Base-by-base conservation (phyloP, 2,888 invertebrate genomes). In the Caenorhabditis sp. region DNA sequence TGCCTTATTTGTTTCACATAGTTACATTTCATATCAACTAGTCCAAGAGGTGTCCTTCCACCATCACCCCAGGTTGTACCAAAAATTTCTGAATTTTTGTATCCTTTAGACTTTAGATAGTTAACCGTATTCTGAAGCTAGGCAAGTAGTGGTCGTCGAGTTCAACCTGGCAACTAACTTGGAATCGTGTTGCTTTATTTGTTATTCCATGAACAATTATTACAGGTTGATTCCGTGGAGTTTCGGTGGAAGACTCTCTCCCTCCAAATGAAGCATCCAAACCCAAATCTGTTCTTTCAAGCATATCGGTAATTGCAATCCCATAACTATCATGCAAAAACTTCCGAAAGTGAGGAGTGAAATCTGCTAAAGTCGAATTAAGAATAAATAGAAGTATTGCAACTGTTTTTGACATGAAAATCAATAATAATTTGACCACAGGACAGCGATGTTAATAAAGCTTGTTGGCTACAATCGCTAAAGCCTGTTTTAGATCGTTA, bases 51-150 rank as follows among this genome's bases (percentile, higher is more conserved):
- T 2, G 90, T 90, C 26, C 79, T 77, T 5, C 90, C 90, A 22
- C 84, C 90, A 71, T 90, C 90, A 20, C 90, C 90, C 90, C 90
- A 90, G 5, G 90, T 90, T 5, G 90, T 91, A 0, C 90, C 90
- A 61, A 85, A 90, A 26, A 90, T 82, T 67, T 90, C 89, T 11
- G 86, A 84, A 40, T 70, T 70, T 44, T 84, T 82, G 68, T 90
- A 89, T 0, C 90, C 90, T 71, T 85, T 84, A 1, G 79, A 77
- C 62, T 77, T 74, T 6, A 90, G 74, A 44, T 84, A 88, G 4
- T 81, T 67, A 1, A 83, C 83, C 13, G 86, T 88, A 18, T 87
- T 87, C 89, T 90, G 53, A 58, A 87, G 9, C 32, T n/a, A n/a
- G n/a, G n/a, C n/a, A n/a, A n/a, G n/a, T n/a, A n/a, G n/a, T n/a